Evolutionary conservation across 1,140 invertebrate species (phyloP), one percentile per base, ranked within the genome.

Genomic region (Artemia franciscana): DNA sequence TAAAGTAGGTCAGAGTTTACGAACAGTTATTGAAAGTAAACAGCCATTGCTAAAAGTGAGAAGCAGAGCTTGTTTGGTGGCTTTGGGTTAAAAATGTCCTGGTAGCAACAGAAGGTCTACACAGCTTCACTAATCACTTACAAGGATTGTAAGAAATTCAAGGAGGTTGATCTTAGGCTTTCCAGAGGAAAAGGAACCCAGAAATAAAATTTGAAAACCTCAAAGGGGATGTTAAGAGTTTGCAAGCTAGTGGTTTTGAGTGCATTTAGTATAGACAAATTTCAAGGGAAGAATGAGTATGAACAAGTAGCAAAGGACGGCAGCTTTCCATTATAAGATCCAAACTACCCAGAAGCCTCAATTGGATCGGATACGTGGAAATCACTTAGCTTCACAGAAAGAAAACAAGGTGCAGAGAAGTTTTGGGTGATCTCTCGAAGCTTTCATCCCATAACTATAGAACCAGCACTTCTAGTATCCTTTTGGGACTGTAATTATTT

Each of bases 161-260:
- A 51, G 39, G 39, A 2, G 39, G 39, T 18, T 51, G 21, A 51
- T 51, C 39, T 51, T 18, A 51, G 21, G 12, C 39, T 18, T 51
- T 51, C 39, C 3, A 51, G 39, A 51, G 21, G 39, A 51, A 51
- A 51, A 51, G 39, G 39, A 51, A 51, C 39, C 39, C 39, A 15
- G 39, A 51, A 51, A 51, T 51, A 51, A 12, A 15, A 15, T n/a
- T 51, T 51, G 39, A 51, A 51, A 51, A 51, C 39, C 39, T 51
- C 39, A 63, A 66, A 62, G 62, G 62, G 65, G 62, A 60, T 64
- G 58, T 63, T 70, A 56, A 62, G 51, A 15, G 68, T 69, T 24
- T 71, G 70, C 63, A 70, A 70, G 65, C 65, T 61, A 3, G 70
- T 70, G 69, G 70, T 71, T 66, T 59, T 69, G n/a, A 63, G 65